Base-by-base conservation (phyloP, 1,140 invertebrate genomes). In the Bombus superbus region DNA sequence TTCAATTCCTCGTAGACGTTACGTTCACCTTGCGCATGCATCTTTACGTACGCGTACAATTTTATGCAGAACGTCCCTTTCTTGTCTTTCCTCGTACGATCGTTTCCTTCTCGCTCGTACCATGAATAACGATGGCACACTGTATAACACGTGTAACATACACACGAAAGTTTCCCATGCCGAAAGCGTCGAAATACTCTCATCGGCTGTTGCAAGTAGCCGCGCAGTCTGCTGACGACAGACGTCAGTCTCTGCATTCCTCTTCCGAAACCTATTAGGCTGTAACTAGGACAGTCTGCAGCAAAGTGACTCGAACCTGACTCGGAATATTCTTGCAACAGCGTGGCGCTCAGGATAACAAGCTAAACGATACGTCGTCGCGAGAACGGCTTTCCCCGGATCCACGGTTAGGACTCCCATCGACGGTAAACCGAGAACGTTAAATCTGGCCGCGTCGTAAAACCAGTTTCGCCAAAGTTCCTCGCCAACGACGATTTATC, bases 381-480 rank as follows among this genome's bases (percentile, higher is more conserved):
- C 59, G 11, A 53, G 68, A 75, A 88, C 64, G 44, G 69, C 62
- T 78, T 44, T 80, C 64, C 74, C 42, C 53, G 82, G 86, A 89
- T 89, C 68, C 78, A 83, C n/a, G 77, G 83, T 85, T 82, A 82
- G 59, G 78, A 66, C 53, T 40, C 28, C 74, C 66, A 83, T 88
- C 77, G 71, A 68, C 85, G 57, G 87, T 88, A 90, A 88, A 88
- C 89, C 78, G 76, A 77, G 81, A 74, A 89, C 64, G 84, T 92
- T 92, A 90, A 92, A 91, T 86, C 85, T 75, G 35, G 64, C 66
- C 83, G 64, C 88, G 72, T 81, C 88, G 82, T 92, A 87, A 92
- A 92, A 90, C 91, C 86, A 90, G 90, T 91, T 90, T 90, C 81
- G 77, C 81, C 86, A 83, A 92, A 92, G 88, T 92, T 90, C 57